Evolutionary conservation across 2,113 vertebrate genomes (phyloP).

Genomic region (Oxygymnocypris stewartii): DNA sequence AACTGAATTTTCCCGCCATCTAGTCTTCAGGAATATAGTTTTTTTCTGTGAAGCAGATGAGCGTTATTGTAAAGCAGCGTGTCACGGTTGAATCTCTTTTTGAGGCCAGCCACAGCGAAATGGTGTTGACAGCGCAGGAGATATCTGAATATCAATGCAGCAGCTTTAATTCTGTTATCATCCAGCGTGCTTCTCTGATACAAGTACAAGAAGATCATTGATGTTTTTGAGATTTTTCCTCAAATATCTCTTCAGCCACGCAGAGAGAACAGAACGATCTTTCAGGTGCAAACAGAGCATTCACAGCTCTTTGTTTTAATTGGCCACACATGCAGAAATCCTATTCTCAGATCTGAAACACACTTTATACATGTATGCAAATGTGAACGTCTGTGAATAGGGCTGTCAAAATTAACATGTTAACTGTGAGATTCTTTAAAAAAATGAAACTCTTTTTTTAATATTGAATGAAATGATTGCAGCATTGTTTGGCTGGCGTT

Average conservation of each 20-base stretch:
- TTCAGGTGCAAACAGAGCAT: too few relatives aligned
- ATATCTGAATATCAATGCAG: conserved; percentile 70
- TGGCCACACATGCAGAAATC: neutral
- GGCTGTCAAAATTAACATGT: too few relatives aligned
- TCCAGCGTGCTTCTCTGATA: neutral
- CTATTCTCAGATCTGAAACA: neutral
- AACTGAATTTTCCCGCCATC: conserved; percentile 57
- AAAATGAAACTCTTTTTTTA: too few relatives aligned
- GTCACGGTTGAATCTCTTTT: conserved; percentile 65
- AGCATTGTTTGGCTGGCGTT: too few relatives aligned
- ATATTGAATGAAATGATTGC: too few relatives aligned
- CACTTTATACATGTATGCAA: neutral
- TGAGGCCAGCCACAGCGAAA: conserved; percentile 59
- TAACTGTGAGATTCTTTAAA: too few relatives aligned
- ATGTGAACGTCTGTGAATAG: neutral
- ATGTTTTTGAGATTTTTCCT: neutral
- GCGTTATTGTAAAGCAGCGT: conserved; percentile 67
- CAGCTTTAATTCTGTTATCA: neutral
- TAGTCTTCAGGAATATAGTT: conserved; percentile 60
- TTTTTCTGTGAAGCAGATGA: conserved; percentile 67
- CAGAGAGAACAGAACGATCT: neutral
- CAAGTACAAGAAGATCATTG: neutral
- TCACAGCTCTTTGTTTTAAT: neutral
- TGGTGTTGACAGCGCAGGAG: conserved; percentile 62
- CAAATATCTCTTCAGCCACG: neutral